Percentiles rank a stretch among this genome's conserved stretches.
Evolutionary conservation across 2,797 vertebrate species (phyloP).

Genomic region (Rhyacichthys aspro): DNA sequence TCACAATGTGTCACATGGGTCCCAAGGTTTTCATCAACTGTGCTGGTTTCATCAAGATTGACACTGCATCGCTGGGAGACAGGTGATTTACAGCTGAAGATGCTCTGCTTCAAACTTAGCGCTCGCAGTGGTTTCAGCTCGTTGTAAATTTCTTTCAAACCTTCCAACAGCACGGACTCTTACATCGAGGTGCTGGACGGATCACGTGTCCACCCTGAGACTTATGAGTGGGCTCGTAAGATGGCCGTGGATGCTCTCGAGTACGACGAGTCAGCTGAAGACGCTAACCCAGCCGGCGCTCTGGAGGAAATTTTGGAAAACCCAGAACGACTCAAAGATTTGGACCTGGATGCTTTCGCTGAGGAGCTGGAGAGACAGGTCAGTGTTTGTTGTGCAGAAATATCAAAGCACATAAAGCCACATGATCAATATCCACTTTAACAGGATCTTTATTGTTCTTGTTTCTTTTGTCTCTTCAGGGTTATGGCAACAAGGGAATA

Average conservation of each 20-base stretch:
- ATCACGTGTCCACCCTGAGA: conserved; percentile 97
- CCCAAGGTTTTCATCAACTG: conserved; percentile 99
- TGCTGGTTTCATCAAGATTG: conserved; percentile 98
- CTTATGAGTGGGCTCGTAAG: conserved; percentile 98
- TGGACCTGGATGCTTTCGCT: conserved; percentile 97
- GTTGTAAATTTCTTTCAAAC: not conserved
- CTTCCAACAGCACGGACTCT: conserved; percentile 89
- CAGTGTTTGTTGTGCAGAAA: conserved; percentile 1
- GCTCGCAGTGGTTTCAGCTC: not conserved
- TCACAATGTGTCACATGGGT: conserved; percentile 99
- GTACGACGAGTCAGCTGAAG: conserved; percentile 97
- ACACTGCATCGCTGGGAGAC: conserved; percentile 96
- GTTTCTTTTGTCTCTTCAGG: conserved; percentile 70
- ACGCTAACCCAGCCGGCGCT: conserved; percentile 96
- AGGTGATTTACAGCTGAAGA: conserved; percentile 76
- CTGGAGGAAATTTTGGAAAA: conserved; percentile 98
- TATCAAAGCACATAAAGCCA: not conserved
- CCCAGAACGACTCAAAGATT: conserved; percentile 95
- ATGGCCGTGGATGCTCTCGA: conserved; percentile 99
- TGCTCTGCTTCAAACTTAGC: not conserved
- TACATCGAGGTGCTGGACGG: conserved; percentile 98
- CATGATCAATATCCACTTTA: not conserved
- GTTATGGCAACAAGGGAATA: conserved; percentile 98
- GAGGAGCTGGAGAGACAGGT: conserved; percentile 99
- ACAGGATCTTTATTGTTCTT: not conserved